These are phyloP conservation scores for Cephus nigrinus DNA, from an alignment of 2,888 invertebrate species.

Conservation along the genomic window DNA sequence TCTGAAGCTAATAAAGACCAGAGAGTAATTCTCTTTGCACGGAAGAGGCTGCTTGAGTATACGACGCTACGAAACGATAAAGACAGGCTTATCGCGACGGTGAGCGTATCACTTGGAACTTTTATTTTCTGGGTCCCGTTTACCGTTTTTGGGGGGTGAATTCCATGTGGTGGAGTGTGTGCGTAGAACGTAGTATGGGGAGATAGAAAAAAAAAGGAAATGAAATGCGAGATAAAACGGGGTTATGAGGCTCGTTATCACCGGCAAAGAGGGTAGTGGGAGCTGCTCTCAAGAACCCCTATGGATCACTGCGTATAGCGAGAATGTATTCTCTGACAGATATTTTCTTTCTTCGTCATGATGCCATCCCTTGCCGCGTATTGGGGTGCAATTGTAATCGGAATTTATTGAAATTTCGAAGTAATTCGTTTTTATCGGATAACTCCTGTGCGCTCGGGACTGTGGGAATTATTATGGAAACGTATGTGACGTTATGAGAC, in stretches of 20 bases:
- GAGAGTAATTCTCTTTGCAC: neutral
- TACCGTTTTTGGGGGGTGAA: conserved; percentile 8
- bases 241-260: conserved; percentile 43
- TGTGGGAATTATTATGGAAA: neutral
- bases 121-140: neutral
- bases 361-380: conserved; percentile 13
- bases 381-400: conserved; percentile 31
- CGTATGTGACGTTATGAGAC: neutral
- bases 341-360: neutral
- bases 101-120: neutral
- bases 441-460: neutral
- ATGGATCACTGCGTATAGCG: conserved; percentile 19
- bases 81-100: neutral
- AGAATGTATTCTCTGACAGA: neutral
- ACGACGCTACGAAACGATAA: neutral
- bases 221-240: conserved; percentile 29
- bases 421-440: conserved; percentile 28
- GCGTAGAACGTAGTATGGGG: neutral
- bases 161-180: conserved; percentile 5
- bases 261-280: neutral
- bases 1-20: neutral
- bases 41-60: neutral
- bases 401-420: conserved; percentile 35
- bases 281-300: conserved; percentile 12
- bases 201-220: conserved; percentile 14